These are phyloP conservation scores for Tenthredo livida DNA, from an alignment of 2,888 invertebrate genomes.

Conservation along the genomic window DNA sequence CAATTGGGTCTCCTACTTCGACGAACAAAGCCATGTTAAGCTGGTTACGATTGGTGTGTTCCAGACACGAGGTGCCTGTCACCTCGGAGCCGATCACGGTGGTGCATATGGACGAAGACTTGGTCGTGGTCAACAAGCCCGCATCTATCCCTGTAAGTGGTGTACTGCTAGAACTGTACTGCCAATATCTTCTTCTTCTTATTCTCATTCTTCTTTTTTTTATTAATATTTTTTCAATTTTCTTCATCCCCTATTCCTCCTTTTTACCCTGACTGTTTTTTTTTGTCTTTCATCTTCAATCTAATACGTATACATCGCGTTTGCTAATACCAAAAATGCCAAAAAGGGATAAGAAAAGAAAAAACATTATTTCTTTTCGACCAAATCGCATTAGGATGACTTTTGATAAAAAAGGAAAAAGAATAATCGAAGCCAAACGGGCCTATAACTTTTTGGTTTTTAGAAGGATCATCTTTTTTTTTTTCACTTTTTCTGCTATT, in stretches of 20 bases:
- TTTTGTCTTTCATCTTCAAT: neutral
- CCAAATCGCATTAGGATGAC: no score
- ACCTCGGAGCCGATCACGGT: slow-evolving; percentile 97
- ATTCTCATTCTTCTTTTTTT: neutral
- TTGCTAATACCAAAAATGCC: no score
- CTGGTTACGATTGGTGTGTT: slow-evolving; percentile 80
- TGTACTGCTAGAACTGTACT: slow-evolving; percentile 82
- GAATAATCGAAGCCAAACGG: no score
- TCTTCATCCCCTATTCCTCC: neutral
- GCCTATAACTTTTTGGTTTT: no score
- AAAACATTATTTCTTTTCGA: no score
- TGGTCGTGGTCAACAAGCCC: slow-evolving; percentile 99
- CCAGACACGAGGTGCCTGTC: slow-evolving; percentile 99
- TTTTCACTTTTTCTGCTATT: no score
- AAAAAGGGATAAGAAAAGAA: no score
- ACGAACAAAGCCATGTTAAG: slow-evolving; percentile 76
- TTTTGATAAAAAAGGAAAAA: no score
- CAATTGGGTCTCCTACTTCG: slow-evolving; percentile 2
- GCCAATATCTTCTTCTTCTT: slow-evolving; percentile 68
- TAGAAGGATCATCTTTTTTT: no score
- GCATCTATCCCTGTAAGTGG: slow-evolving; percentile 99
- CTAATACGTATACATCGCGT: neutral
- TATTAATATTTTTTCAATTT: neutral
- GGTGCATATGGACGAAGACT: slow-evolving; percentile 98
- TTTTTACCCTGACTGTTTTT: neutral